Base-by-base conservation (phyloP, 2,113 vertebrate genomes). In the Pygoscelis antarcticus region DNA sequence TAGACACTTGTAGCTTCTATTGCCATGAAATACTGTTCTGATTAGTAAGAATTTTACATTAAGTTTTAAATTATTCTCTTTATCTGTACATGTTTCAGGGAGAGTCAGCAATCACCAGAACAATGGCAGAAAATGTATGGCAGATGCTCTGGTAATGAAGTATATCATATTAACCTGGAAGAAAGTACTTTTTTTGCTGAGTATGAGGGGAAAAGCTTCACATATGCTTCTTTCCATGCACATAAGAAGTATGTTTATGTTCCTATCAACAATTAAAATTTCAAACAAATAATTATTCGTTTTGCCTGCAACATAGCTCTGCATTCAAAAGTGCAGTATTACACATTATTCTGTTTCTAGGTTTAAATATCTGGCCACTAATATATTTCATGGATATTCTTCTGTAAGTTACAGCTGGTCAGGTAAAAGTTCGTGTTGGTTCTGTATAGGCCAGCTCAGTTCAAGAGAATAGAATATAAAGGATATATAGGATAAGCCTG, bases 41-140 rank as follows among this genome's bases (percentile, higher is more conserved):
- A 83, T 80, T 77, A 79, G 34, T 68, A 74, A 69, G 36, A 83
- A 64, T 76, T 84, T 81, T 87, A 77, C 61, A 78, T 30, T n/a
- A 52, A 40, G 20, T 68, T 85, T 87, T 71, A 84, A 93, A 80
- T 75, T 34, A 57, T 65, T 93, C 54, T 92, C 34, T 93, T 13
- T 90, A 40, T 87, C 71, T 88, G 13, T 90, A 49, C 94, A 14
- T 93, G 47, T 97, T 98, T 94, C 98, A 99, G 99, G 94, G 99
- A 99, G 96, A 99, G 99, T 55, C 99, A 99, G 54, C 99, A 99
- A 91, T 99, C 99, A 6, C 98, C 99, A 2, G 99, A 99, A 96
- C 99, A 99, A 62, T 99, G 99, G 99, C 99, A 99, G 98, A 99
- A 99, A 97, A 99, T 98, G 98, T 99, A 99, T 20, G 99, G 99